A percentile compares a stretch with the other conserved stretches of the same genome.
Conservation (phyloP, 2,797 vertebrate genomes). For the Mus spretus region DNA sequence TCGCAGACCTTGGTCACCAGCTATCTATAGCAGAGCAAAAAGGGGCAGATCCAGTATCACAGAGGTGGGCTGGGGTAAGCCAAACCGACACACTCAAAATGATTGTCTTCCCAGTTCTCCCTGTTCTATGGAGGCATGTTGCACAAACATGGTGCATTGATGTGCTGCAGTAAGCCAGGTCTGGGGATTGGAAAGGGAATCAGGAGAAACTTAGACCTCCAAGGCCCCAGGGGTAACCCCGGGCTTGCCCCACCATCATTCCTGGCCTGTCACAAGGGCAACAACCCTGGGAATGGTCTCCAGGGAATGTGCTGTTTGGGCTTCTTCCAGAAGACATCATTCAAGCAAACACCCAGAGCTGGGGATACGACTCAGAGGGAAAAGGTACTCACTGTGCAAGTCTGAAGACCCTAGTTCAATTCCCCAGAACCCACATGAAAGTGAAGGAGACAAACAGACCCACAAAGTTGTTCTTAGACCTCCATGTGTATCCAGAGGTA, state of each 20-base stretch:
- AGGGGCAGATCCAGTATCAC: rapidly evolving
- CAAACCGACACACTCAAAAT: rapidly evolving
- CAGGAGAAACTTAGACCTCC: not conserved
- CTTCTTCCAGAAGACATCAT: not conserved
- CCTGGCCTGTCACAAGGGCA: not conserved
- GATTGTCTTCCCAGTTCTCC: not conserved
- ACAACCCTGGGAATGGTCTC: not conserved
- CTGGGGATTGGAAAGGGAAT: not conserved
- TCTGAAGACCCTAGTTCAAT: not conserved
- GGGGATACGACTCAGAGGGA: not conserved
- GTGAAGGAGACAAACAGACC: not conserved
- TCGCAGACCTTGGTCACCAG: rapidly evolving
- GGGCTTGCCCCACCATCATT: not conserved
- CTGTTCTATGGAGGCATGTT: too few relatives aligned
- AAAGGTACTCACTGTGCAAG: not conserved
- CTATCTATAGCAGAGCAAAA: not conserved
- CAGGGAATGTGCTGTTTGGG: not conserved
- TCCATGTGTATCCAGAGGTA: not conserved
- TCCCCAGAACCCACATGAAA: not conserved
- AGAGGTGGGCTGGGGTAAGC: rapidly evolving
- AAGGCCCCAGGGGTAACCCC: not conserved
- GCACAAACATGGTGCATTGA: not conserved
- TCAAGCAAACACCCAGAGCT: not conserved
- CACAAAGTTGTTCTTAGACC: not conserved
- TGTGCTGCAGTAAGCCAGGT: not conserved